These are phyloP conservation scores for Otis tarda DNA, from an alignment of 2,113 vertebrate genomes.

Conservation along the genomic window DNA sequence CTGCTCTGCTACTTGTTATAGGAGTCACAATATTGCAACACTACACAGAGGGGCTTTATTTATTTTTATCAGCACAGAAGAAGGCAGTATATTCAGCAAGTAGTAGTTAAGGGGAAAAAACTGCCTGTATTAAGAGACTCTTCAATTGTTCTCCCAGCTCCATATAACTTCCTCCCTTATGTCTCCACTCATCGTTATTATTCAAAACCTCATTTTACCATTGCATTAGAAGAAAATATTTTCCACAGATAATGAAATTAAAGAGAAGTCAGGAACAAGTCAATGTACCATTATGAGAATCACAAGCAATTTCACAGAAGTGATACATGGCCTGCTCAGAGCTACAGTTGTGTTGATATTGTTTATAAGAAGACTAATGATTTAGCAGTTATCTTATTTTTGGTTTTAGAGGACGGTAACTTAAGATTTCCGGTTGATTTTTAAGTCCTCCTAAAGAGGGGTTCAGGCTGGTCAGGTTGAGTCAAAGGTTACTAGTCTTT, in stretches of 20 bases:
- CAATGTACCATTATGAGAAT: conserved; percentile 55
- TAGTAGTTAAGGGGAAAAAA: conserved; percentile 28
- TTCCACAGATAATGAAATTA: conserved; percentile 41
- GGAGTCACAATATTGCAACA: background rate
- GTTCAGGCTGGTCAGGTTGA: background rate
- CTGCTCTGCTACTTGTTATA: conserved; percentile 20
- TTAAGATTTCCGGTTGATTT: background rate
- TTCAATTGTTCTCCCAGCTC: conserved; percentile 25
- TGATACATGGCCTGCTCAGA: background rate
- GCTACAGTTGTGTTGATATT: background rate
- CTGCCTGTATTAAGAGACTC: background rate
- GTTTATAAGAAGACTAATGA: background rate
- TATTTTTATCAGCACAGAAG: background rate
- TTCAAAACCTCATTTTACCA: conserved; percentile 51
- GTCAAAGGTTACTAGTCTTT: background rate
- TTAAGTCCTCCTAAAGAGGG: background rate
- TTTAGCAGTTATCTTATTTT: background rate
- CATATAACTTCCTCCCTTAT: background rate
- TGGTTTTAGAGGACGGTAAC: background rate
- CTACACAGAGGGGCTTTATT: background rate
- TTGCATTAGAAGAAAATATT: conserved; percentile 47
- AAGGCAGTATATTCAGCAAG: background rate
- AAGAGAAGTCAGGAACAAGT: conserved; percentile 32
- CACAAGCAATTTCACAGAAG: background rate
- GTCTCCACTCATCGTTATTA: conserved; percentile 39